Conservation (phyloP, 2,888 invertebrate genomes). For the Tipula lateralis region DNA sequence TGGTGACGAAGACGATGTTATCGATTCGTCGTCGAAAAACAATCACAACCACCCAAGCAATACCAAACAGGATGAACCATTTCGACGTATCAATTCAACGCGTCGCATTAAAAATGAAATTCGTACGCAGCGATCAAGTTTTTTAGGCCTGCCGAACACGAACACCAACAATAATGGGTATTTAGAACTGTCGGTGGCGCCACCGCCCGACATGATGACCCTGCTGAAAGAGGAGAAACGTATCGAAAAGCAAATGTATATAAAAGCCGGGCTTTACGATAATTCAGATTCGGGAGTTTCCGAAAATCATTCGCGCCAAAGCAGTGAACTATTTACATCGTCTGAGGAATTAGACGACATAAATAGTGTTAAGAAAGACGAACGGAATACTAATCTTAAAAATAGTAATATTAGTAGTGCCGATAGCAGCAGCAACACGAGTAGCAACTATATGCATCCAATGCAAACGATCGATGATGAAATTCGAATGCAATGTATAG, state of each 20-base stretch:
- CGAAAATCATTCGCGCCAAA: conserved; percentile 71
- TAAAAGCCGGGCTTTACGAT: conserved; percentile 65
- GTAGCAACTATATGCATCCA: conserved; percentile 37
- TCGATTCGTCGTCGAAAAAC: conserved; percentile 33
- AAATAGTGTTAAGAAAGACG: conserved; percentile 53
- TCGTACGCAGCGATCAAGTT: conserved; percentile 76
- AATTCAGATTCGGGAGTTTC: conserved; percentile 70
- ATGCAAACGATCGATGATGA: conserved; percentile 45
- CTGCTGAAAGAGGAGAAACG: conserved; percentile 76
- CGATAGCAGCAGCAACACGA: conserved; percentile 36
- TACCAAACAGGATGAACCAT: conserved; percentile 50
- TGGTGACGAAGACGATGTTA: conserved; percentile 37
- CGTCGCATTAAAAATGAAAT: conserved; percentile 82
- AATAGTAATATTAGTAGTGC: conserved; percentile 47
- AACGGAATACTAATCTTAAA: conserved; percentile 57
- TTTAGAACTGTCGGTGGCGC: conserved; percentile 62
- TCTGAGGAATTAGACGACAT: conserved; percentile 74
- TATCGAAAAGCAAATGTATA: conserved; percentile 70
- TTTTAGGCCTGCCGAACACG: conserved; percentile 71
- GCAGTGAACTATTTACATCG: conserved; percentile 74
- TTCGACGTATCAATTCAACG: conserved; percentile 73
- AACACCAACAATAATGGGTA: conserved; percentile 65
- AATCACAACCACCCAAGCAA: conserved; percentile 35
- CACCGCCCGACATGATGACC: conserved; percentile 74
- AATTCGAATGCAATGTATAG: conserved; percentile 57